phyloP scores from a whole-genome alignment of 2,888 invertebrate genomes.

The Torymus aiolomorphi region DNA sequence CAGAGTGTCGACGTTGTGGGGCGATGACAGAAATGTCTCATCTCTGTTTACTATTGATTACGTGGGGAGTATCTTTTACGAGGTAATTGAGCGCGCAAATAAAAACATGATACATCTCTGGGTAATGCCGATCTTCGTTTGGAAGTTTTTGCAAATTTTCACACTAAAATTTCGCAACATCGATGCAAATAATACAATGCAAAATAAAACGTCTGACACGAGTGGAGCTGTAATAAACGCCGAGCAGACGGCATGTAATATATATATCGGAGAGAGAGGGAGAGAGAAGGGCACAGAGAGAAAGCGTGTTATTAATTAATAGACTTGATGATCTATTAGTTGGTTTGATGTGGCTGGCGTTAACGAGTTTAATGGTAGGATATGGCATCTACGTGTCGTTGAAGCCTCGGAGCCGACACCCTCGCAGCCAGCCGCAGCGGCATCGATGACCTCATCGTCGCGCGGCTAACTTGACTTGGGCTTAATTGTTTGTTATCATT shows the following conservation, averaged over 20 bases:
- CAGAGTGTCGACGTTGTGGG: conserved; percentile 33
- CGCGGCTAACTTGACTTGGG: conserved; percentile 69
- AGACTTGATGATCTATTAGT: conserved; percentile 74
- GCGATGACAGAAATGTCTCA: conserved; percentile 45
- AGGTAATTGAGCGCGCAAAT: no score
- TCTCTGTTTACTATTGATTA: conserved; percentile 39
- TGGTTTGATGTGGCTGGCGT: conserved; percentile 69
- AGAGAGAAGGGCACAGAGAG: no score
- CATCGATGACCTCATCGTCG: conserved; percentile 74
- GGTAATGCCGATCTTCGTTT: no score
- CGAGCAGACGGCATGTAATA: no score
- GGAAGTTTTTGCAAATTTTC: no score
- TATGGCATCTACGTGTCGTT: conserved; percentile 74
- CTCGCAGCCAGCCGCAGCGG: conserved; percentile 21
- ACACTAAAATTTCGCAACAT: no score
- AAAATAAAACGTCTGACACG: no score
- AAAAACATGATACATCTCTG: no score
- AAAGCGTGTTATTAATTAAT: conserved; percentile 75
- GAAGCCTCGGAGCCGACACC: conserved; percentile 59
- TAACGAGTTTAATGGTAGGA: conserved; percentile 73
- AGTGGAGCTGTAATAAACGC: not conserved
- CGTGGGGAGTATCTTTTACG: no score
- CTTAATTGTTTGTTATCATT: conserved; percentile 76
- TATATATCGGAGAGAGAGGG: conserved; percentile 59
- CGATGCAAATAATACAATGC: no score